Conservation (phyloP, 92 coral and sea anemone species). For the Meandrina meandrites region DNA sequence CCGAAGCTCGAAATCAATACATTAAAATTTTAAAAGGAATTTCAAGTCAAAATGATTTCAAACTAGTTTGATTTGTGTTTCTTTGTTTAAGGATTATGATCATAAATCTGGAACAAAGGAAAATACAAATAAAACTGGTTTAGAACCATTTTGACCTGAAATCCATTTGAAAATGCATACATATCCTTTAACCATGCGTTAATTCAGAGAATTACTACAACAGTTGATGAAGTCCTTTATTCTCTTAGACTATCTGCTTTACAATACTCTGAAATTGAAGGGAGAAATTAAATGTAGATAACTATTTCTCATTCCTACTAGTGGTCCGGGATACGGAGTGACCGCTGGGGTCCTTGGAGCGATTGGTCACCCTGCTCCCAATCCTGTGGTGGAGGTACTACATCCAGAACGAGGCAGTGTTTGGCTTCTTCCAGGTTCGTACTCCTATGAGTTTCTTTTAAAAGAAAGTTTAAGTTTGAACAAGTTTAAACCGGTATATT, state of each 20-base stretch:
- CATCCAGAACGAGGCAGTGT: conserved; percentile 80
- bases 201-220: background rate
- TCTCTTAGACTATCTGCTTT: background rate
- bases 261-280: background rate
- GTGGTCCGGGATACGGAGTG: conserved; percentile 63
- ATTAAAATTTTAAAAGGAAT: no score
- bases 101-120: no score
- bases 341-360: conserved; percentile 84
- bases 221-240: background rate
- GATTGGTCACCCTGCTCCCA: conserved; percentile 87
- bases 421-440: conserved; percentile 65
- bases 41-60: no score
- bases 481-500: background rate
- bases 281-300: background rate
- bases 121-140: no score
- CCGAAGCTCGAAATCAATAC: background rate
- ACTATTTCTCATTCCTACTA: conserved; percentile 5
- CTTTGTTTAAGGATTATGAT: no score
- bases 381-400: conserved; percentile 88
- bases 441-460: background rate
- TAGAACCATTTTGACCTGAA: no score
- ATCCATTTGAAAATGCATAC: no score
- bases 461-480: background rate
- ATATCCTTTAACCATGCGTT: background rate
- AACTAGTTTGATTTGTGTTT: no score